These are phyloP conservation scores for Hedychridium roseum DNA, from an alignment of 2,888 invertebrate species.

Conservation along the genomic window DNA sequence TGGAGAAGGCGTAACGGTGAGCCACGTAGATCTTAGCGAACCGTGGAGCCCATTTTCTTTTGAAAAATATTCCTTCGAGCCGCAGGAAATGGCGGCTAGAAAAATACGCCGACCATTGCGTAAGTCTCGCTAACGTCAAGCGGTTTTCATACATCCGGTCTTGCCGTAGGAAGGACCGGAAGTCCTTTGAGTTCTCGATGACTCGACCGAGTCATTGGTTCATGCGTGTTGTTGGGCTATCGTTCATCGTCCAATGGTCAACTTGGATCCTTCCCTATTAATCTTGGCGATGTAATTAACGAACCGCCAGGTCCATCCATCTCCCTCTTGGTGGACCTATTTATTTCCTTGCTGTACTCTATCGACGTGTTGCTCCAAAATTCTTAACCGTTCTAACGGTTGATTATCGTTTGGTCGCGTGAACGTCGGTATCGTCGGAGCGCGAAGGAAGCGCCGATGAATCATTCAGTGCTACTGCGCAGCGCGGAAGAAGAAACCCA, in stretches of 20 bases:
- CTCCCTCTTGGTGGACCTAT: slow-evolving; percentile 2
- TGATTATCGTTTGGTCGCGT: slow-evolving; percentile 3
- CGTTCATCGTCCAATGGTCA: slow-evolving; percentile 36
- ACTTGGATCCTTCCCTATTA: slow-evolving; percentile 39
- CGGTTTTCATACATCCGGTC: not conserved
- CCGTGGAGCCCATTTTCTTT: no score
- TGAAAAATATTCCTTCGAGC: no score
- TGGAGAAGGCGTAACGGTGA: no score
- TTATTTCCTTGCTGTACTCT: not conserved
- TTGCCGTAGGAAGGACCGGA: slow-evolving; percentile 33
- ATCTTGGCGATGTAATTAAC: slow-evolving; percentile 42
- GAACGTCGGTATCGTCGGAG: slow-evolving; percentile 17
- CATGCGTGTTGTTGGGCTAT: no score
- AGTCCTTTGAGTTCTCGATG: slow-evolving; percentile 32
- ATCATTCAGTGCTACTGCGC: no score
- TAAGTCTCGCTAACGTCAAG: not conserved
- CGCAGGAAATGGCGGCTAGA: no score
- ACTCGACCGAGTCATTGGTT: slow-evolving; percentile 17
- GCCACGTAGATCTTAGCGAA: no score
- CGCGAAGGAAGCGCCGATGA: not conserved
- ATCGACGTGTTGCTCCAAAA: not conserved
- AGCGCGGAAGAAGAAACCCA: no score
- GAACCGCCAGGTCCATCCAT: slow-evolving; percentile 6
- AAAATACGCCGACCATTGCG: no score
- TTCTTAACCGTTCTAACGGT: slow-evolving; percentile 1